phyloP scores from a whole-genome alignment of 2,113 vertebrate species.

The Mustela nigripes region DNA sequence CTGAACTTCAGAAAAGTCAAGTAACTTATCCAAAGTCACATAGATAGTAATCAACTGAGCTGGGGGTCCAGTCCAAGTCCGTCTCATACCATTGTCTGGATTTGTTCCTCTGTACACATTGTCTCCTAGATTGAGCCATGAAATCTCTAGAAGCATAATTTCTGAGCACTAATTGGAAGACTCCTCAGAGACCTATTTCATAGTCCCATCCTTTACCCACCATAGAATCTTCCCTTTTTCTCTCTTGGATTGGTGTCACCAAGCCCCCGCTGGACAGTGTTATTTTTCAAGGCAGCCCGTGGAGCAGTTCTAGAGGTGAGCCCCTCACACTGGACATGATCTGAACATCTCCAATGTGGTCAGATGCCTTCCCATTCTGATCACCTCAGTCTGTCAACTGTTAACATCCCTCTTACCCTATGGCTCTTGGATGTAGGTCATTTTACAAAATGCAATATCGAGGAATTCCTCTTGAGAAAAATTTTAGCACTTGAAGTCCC shows the following conservation, averaged over 20 bases:
- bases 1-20: conserved; percentile 23
- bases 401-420: not conserved
- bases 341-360: not conserved
- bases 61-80: not conserved
- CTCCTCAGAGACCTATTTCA: conserved; percentile 17
- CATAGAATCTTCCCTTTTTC: not conserved
- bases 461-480: conserved; percentile 39
- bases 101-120: not conserved
- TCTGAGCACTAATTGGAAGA: not conserved
- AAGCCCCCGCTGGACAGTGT: not conserved
- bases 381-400: not conserved
- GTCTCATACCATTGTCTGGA: not conserved
- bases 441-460: conserved; percentile 9
- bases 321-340: not conserved
- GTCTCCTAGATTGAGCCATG: not conserved
- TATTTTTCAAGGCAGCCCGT: not conserved
- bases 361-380: not conserved
- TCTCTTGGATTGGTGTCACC: not conserved
- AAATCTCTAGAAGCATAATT: conserved; percentile 1
- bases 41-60: not conserved
- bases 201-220: not conserved
- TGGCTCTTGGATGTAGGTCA: not conserved
- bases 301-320: not conserved
- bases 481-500: not conserved
- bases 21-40: not conserved